Evolutionary conservation across 1,140 invertebrate species (phyloP), one percentile per base, ranked within the genome.

Genomic region (Littorina saxatilis): DNA sequence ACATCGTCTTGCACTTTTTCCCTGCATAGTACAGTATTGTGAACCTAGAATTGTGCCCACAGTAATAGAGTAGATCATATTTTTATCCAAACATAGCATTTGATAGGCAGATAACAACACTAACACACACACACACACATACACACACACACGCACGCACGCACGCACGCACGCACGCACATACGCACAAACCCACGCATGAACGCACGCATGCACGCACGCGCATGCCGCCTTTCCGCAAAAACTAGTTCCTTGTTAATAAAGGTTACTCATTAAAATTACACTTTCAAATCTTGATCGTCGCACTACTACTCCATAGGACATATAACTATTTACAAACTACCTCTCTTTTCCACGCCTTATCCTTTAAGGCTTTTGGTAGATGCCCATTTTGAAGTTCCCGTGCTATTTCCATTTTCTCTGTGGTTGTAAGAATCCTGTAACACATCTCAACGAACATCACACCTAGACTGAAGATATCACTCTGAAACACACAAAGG

Each of bases 391-490:
- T 40, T 32, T 27, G 43, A 35, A 47, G 13, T 43, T 47, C 39
- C 0, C 1, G 27, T 20, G 50, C 35, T 7, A 47, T 13, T 11
- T 50, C n/a, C 13, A 27, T 23, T 17, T 47, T n/a, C 27, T 75
- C 73, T 5, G n/a, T 43, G 17, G 2, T 47, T 50, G 73, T 75
- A 5, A 13, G 5, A 20, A 50, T 47, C 39, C 40, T 37, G 9
- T 47, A 17, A 52, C 39, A 50, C 1, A 23, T 52, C 40, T 47
- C 73, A 1, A 75, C 13, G 13, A 75, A 75, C 5, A 75, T 50
- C 15, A 47, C 73, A 40, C 73, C 47, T n/a, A 47, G 20, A 40
- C 47, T 75, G 73, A 47, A 70, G 32, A 70, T 70, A 23, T 70
- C 66, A 70, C 66, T 32, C 66, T 75, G 47, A n/a, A 35, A 75